Evolutionary conservation across 2,797 vertebrate species (phyloP), one percentile per base, ranked within the genome.

Genomic region (Cuniculus paca): DNA sequence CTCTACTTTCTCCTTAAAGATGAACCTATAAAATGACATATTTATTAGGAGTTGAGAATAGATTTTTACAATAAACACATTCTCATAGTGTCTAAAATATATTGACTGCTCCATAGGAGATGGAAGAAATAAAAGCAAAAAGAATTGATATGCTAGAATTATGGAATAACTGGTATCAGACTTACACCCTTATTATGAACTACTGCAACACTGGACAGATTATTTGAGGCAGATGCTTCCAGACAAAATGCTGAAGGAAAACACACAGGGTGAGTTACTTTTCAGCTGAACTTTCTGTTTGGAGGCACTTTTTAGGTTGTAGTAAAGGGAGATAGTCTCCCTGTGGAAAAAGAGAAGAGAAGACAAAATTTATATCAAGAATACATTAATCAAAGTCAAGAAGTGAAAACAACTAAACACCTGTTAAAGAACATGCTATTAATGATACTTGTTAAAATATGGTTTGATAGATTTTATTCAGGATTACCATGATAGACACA

Each of bases 251-350:
- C 58, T 77, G 24, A 93, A 74, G 17, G 45, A 13, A 84, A 93
- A 86, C 2, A 63, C 20, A 70, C 42, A 24, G 4, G 2, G 0
- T 54, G 19, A 94, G 31, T 10, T 28, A 36, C 26, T 80, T 85
- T 94, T 88, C 72, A 85, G 54, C 72, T 5, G 81, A 52, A 36
- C 4, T 85, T 91, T 93, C 45, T 93, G 8, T 74, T n/a, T 86
- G 11, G n/a, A 22, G 42, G 28, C 20, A 36, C 31, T 56, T 68
- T 92, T 42, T 34, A 81, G 36, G 31, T 72, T 83, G 10, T 22
- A 68, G 61, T 22, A 93, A 13, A 34, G 19, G 17, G 13, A 77
- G 9, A 6, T 58, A 19, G 31, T 39, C 24, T 54, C 58, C 58
- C 85, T 75, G 7, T 88, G 54, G 50, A 54, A 11, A 90, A 81